These are phyloP conservation scores for Ochotona curzoniae DNA, from an alignment of 2,113 vertebrate species.

Conservation along the genomic window DNA sequence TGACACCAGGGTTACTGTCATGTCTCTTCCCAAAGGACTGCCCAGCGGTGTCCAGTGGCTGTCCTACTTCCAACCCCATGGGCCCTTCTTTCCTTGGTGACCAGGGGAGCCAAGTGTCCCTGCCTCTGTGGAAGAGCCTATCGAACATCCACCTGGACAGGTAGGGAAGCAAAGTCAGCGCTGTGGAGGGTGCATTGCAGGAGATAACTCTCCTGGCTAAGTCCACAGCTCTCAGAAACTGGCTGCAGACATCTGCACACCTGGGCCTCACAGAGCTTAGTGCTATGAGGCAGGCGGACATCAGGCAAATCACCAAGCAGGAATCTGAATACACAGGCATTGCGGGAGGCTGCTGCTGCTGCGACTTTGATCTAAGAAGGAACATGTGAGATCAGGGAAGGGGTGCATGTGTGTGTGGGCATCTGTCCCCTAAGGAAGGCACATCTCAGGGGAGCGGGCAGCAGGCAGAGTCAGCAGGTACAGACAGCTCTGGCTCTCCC, in stretches of 20 bases:
- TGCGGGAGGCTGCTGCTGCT: not conserved
- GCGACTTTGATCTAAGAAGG: not conserved
- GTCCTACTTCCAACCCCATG: not conserved
- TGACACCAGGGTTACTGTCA: not conserved
- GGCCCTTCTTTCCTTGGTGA: not conserved
- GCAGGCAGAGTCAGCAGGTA: too few relatives aligned
- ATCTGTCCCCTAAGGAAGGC: not conserved
- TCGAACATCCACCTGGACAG: not conserved
- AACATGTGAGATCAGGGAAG: not conserved
- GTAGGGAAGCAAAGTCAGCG: not conserved
- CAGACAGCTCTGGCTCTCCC: not conserved
- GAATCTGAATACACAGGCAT: not conserved
- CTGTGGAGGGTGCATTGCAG: not conserved
- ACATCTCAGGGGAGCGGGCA: not conserved
- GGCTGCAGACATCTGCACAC: too few relatives aligned
- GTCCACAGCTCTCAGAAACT: not conserved
- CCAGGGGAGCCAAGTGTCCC: not conserved
- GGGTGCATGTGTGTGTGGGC: not conserved
- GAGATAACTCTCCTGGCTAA: not conserved
- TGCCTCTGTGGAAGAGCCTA: not conserved
- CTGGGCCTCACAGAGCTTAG: not conserved
- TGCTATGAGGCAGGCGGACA: not conserved
- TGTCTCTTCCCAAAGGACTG: not conserved
- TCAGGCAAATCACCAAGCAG: not conserved
- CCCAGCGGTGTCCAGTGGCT: not conserved